Conservation (phyloP, 1,140 invertebrate species). For the Sycophila sp. region DNA sequence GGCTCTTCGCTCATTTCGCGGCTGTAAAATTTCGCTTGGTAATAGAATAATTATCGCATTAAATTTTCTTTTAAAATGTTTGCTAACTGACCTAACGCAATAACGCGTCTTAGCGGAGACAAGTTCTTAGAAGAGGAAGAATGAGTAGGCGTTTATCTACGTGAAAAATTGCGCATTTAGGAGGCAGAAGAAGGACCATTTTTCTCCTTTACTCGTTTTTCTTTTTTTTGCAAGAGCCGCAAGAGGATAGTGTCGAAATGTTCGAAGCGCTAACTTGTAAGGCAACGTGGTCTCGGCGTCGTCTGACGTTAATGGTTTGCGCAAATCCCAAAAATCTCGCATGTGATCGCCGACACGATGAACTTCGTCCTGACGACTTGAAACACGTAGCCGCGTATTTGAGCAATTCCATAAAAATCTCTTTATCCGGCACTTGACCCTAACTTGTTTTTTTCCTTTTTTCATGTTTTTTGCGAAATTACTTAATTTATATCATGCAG, state of each 20-base stretch:
- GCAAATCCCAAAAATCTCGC: constrained; percentile 21
- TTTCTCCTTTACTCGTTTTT: background rate
- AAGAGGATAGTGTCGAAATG: constrained; percentile 21
- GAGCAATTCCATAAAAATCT: background rate
- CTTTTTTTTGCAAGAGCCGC: constrained; percentile 9
- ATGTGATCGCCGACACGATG: constrained; percentile 8
- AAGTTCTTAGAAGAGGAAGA: too few relatives aligned
- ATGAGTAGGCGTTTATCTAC: too few relatives aligned
- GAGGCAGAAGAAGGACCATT: background rate
- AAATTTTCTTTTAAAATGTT: too few relatives aligned
- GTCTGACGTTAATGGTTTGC: constrained; percentile 22
- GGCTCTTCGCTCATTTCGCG: too few relatives aligned
- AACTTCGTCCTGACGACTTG: constrained; percentile 4
- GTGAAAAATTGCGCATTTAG: background rate
- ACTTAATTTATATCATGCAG: background rate
- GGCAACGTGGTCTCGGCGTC: background rate
- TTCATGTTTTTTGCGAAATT: background rate
- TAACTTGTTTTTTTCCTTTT: background rate
- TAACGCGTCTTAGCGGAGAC: too few relatives aligned
- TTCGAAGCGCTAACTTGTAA: constrained; percentile 20
- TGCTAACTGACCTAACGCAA: too few relatives aligned
- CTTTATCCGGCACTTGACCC: too few relatives aligned
- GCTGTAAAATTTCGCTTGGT: too few relatives aligned
- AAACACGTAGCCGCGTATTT: background rate
- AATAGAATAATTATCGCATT: too few relatives aligned